A percentile compares a stretch with the other conserved stretches of the same genome.
phyloP scores from a whole-genome alignment of 2,113 vertebrate genomes.

The Meles meles region DNA sequence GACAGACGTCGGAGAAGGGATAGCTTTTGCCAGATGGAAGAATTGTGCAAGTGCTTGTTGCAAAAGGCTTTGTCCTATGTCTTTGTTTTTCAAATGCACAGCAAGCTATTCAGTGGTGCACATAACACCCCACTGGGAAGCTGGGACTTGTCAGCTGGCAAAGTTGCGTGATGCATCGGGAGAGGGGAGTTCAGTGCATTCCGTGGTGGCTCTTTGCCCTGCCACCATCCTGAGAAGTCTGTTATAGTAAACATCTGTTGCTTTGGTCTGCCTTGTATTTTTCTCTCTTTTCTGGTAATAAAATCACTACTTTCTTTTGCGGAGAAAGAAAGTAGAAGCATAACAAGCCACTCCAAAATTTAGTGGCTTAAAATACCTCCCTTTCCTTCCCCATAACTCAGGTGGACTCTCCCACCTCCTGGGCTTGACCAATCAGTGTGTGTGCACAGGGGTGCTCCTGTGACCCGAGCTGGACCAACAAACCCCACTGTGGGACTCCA shows the following conservation, averaged over 20 bases:
- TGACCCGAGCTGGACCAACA: not conserved
- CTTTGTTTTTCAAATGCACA: conserved; percentile 50
- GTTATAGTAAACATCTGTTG: conserved; percentile 47
- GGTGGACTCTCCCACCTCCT: not conserved
- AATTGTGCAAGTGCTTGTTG: conserved; percentile 51
- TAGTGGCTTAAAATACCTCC: too few species aligned
- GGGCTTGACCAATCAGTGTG: not conserved
- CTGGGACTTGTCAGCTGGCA: conserved; percentile 39
- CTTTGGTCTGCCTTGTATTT: not conserved
- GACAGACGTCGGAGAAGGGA: conserved; percentile 51
- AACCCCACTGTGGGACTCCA: not conserved
- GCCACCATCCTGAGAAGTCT: conserved; percentile 32
- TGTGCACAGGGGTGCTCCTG: not conserved
- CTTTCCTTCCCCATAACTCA: not conserved
- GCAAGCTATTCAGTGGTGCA: not conserved
- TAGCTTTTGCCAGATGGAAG: conserved; percentile 33
- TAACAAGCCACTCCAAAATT: too few species aligned
- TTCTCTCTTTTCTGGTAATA: not conserved
- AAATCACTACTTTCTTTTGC: not conserved
- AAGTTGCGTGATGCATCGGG: not conserved
- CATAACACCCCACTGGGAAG: conserved; percentile 14
- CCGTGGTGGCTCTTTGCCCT: not conserved
- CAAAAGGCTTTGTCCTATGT: conserved; percentile 61
- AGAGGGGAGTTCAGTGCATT: conserved; percentile 11
- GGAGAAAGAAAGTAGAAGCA: too few species aligned